Conservation (phyloP, 2,888 invertebrate species). For the Allygus modestus region DNA sequence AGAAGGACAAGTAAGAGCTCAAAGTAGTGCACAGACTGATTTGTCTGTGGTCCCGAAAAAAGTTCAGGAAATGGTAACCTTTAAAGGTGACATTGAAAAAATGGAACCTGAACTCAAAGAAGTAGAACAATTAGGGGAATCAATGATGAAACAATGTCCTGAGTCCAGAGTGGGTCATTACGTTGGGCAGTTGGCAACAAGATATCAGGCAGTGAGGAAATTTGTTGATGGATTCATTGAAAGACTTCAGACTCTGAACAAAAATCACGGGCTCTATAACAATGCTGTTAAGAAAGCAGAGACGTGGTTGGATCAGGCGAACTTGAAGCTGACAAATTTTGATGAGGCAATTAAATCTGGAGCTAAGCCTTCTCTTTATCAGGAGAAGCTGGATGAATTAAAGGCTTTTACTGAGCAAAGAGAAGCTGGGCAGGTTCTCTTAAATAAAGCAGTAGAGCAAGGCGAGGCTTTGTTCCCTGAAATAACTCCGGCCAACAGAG, state of each 20-base stretch:
- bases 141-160: constrained; percentile 86
- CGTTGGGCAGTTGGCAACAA: constrained; percentile 85
- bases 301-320: constrained; percentile 87
- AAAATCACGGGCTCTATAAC: constrained; percentile 83
- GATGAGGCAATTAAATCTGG: constrained; percentile 85
- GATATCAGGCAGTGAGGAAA: constrained; percentile 86
- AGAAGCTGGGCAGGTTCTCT: constrained; percentile 86
- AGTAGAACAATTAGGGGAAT: constrained; percentile 83
- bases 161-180: constrained; percentile 91
- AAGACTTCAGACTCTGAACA: constrained; percentile 83
- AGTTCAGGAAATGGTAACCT: constrained; percentile 80
- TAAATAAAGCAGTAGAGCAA: constrained; percentile 89
- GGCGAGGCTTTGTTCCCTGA: constrained; percentile 93
- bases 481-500: constrained; percentile 92
- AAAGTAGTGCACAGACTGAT: constrained; percentile 85
- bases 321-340: constrained; percentile 84
- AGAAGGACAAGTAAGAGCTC: constrained; percentile 84
- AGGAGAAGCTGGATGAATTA: constrained; percentile 86
- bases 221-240: constrained; percentile 84
- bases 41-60: constrained; percentile 83
- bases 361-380: constrained; percentile 82
- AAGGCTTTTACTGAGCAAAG: constrained; percentile 85
- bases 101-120: constrained; percentile 83
- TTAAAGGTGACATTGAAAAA: constrained; percentile 81
- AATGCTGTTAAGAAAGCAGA: constrained; percentile 83